phyloP scores from a whole-genome alignment of 2,888 invertebrate species.

The Thera britannica region DNA sequence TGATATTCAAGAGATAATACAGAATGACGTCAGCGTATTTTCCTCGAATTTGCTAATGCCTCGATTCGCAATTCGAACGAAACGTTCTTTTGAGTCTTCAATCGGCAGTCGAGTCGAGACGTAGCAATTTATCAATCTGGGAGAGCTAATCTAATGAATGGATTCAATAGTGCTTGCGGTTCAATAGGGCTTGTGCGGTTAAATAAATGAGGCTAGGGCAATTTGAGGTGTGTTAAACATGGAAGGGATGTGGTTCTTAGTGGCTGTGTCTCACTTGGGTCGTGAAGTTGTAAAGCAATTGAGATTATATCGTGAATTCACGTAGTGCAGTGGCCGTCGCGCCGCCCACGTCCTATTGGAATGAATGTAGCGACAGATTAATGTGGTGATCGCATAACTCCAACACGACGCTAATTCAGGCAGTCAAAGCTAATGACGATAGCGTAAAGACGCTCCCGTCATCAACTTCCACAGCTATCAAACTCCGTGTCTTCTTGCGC shows the following conservation, averaged over 20 bases:
- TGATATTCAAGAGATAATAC: conserved; percentile 45
- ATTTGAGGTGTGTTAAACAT: conserved; percentile 26
- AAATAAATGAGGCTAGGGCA: conserved; percentile 27
- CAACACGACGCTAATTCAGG: conserved; percentile 63
- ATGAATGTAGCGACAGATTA: conserved; percentile 67
- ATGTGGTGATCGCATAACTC: conserved; percentile 70
- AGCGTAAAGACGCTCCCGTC: conserved; percentile 39
- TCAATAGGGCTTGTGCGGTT: conserved; percentile 15
- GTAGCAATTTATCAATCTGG: conserved; percentile 32
- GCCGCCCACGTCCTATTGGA: conserved; percentile 51
- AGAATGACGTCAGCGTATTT: conserved; percentile 48
- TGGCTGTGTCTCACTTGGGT: conserved; percentile 27
- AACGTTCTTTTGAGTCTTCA: conserved; percentile 31
- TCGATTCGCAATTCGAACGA: conserved; percentile 38
- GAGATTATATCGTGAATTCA: conserved; percentile 50
- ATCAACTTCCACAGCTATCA: conserved; percentile 33
- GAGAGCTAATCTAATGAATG: conserved; percentile 32
- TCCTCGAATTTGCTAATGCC: conserved; percentile 34
- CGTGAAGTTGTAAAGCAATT: conserved; percentile 49
- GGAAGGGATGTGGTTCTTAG: conserved; percentile 21
- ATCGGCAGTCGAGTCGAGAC: conserved; percentile 13
- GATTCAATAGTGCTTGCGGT: conserved; percentile 26
- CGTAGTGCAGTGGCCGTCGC: conserved; percentile 44
- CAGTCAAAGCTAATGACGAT: conserved; percentile 50
- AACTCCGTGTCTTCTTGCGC: conserved; percentile 12